phyloP scores from a whole-genome alignment of 64 coral and sea anemone species.

The Actinia equina region DNA sequence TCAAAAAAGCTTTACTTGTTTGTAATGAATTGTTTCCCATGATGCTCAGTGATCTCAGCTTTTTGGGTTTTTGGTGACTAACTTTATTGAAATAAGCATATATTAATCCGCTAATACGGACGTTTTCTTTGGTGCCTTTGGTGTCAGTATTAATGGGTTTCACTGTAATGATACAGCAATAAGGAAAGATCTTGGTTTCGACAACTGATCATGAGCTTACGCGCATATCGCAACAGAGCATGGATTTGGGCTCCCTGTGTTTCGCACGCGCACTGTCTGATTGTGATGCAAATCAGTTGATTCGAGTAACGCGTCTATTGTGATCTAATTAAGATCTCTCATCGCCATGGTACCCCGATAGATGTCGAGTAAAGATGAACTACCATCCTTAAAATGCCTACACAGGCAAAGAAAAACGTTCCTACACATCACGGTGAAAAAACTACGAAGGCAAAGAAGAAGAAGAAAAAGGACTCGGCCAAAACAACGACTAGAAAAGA shows the following conservation, averaged over 20 bases:
- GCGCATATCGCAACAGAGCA: neutral
- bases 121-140: too few relatives aligned
- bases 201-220: too few relatives aligned
- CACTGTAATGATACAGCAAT: too few relatives aligned
- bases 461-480: slow-evolving; percentile 7
- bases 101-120: too few relatives aligned
- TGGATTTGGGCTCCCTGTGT: neutral
- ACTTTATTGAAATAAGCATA: too few relatives aligned
- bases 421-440: neutral
- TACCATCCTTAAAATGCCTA: slow-evolving; percentile 14
- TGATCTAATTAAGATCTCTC: neutral
- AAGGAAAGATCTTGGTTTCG: too few relatives aligned
- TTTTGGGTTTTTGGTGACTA: too few relatives aligned
- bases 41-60: too few relatives aligned
- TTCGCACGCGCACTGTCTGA: slow-evolving; percentile 1
- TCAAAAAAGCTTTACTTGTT: too few relatives aligned
- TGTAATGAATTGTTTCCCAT: too few relatives aligned
- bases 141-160: too few relatives aligned
- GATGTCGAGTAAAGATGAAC: neutral
- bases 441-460: slow-evolving; percentile 3
- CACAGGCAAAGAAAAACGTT: slow-evolving; percentile 12
- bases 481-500: neutral
- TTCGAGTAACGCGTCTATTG: slow-evolving; percentile 12
- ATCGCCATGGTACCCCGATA: slow-evolving; percentile 27
- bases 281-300: slow-evolving; percentile 10